Conservation (phyloP, 2,113 vertebrate genomes). For the Sceloporus undulatus region DNA sequence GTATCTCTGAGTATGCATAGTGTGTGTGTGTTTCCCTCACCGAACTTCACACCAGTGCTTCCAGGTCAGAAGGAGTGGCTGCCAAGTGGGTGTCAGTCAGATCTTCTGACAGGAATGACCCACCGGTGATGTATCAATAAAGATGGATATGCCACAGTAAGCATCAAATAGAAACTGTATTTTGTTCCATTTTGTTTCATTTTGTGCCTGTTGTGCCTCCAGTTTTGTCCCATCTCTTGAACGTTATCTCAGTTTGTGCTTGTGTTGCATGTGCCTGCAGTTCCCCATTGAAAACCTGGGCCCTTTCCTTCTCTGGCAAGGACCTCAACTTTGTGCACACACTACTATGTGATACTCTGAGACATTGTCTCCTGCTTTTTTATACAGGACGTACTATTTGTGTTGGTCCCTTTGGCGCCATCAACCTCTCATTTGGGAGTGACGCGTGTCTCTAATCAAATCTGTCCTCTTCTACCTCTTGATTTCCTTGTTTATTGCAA, state of each 20-base stretch:
- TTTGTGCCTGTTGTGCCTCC: neutral
- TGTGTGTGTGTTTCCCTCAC: neutral
- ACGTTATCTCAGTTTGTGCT: neutral
- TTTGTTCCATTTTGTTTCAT: neutral
- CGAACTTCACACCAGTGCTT: neutral
- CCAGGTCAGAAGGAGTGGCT: neutral
- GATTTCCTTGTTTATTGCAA: constrained; percentile 28
- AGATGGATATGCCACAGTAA: neutral
- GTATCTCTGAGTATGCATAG: neutral
- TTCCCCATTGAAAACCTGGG: neutral
- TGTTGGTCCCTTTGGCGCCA: constrained; percentile 25
- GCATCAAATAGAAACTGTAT: neutral
- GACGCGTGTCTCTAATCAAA: constrained; percentile 30
- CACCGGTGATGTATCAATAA: neutral
- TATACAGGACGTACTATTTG: neutral
- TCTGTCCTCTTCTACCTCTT: constrained; percentile 28
- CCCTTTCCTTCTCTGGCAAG: neutral
- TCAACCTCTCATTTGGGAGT: neutral
- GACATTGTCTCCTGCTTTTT: neutral
- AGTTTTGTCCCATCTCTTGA: neutral
- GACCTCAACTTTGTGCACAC: neutral
- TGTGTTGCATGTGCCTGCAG: no score
- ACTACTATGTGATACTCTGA: constrained; percentile 6
- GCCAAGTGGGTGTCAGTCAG: neutral
- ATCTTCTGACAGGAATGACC: neutral